These are phyloP conservation scores for Xylota sylvarum DNA, from an alignment of 2,888 invertebrate species.

Conservation along the genomic window DNA sequence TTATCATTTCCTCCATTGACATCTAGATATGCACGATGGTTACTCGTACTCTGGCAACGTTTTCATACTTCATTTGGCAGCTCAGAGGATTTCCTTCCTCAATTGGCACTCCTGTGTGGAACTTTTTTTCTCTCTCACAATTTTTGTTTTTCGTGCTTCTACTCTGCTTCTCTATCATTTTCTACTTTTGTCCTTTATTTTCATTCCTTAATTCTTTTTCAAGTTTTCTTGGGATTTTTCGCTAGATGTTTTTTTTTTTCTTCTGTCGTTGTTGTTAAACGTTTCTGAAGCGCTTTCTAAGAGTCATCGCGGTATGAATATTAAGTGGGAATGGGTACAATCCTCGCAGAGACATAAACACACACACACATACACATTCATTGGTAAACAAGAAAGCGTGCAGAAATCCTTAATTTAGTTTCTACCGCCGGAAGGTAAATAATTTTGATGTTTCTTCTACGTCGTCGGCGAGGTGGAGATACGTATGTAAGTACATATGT, in stretches of 20 bases:
- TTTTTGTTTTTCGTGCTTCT: constrained; percentile 11
- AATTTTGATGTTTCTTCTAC: constrained; percentile 64
- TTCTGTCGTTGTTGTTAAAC: constrained; percentile 55
- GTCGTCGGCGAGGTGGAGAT: constrained; percentile 22
- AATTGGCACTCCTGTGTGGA: constrained; percentile 63
- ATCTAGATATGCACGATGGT: constrained; percentile 38
- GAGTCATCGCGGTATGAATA: constrained; percentile 70
- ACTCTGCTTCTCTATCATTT: constrained; percentile 16
- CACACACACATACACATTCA: constrained; percentile 35
- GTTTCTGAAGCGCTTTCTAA: constrained; percentile 64
- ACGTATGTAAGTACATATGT: not conserved
- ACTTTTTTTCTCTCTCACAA: not conserved
- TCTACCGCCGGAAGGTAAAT: constrained; percentile 67
- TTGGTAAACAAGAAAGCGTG: constrained; percentile 66
- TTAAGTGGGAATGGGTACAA: constrained; percentile 64
- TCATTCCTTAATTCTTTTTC: constrained; percentile 63
- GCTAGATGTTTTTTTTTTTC: constrained; percentile 9
- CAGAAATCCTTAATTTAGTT: constrained; percentile 71
- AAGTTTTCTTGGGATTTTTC: constrained; percentile 50
- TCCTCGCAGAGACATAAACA: constrained; percentile 16
- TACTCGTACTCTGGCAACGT: constrained; percentile 29
- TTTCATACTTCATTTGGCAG: constrained; percentile 64
- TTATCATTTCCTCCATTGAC: constrained; percentile 48
- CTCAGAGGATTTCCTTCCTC: constrained; percentile 67
- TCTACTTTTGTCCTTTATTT: constrained; percentile 47